Evolutionary conservation across 2,888 invertebrate species (phyloP).

Genomic region (Eupsilia transversa): DNA sequence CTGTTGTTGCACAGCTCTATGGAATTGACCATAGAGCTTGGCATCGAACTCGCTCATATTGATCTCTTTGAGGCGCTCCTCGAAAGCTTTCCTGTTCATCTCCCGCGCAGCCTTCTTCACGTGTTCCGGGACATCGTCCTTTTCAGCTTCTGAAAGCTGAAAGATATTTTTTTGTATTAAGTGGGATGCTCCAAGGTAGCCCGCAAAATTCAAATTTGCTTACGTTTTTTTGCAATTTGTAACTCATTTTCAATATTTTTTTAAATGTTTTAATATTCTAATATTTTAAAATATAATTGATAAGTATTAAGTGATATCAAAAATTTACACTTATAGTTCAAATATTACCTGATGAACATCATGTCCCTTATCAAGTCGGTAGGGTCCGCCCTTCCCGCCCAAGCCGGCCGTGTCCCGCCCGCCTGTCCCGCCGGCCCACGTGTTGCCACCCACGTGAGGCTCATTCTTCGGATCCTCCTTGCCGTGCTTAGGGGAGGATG

Average conservation of each 20-base stretch:
- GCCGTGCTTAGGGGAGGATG: constrained; percentile 96
- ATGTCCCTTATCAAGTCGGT: constrained; percentile 97
- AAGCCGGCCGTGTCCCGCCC: constrained; percentile 98
- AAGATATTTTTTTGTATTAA: not conserved
- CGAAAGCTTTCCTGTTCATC: constrained; percentile 97
- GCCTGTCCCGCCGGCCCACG: constrained; percentile 98
- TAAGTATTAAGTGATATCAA: too few relatives aligned
- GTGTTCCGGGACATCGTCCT: constrained; percentile 97
- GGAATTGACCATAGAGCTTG: constrained; percentile 95
- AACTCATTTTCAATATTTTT: too few relatives aligned
- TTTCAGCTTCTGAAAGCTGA: constrained; percentile 96
- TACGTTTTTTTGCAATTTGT: too few relatives aligned
- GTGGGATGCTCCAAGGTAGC: not conserved
- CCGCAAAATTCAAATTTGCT: too few relatives aligned
- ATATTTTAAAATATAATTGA: too few relatives aligned
- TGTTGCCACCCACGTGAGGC: constrained; percentile 99
- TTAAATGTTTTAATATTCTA: too few relatives aligned
- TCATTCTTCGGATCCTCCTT: constrained; percentile 97
- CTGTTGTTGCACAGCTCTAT: constrained; percentile 94
- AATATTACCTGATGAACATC: constrained; percentile 97
- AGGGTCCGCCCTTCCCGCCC: constrained; percentile 99
- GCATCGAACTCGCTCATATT: constrained; percentile 98
- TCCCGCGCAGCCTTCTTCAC: constrained; percentile 97
- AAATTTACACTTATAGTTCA: too few relatives aligned
- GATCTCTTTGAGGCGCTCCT: constrained; percentile 96